Conservation (phyloP, 2,797 vertebrate genomes). For the Enteromius mattozi region DNA sequence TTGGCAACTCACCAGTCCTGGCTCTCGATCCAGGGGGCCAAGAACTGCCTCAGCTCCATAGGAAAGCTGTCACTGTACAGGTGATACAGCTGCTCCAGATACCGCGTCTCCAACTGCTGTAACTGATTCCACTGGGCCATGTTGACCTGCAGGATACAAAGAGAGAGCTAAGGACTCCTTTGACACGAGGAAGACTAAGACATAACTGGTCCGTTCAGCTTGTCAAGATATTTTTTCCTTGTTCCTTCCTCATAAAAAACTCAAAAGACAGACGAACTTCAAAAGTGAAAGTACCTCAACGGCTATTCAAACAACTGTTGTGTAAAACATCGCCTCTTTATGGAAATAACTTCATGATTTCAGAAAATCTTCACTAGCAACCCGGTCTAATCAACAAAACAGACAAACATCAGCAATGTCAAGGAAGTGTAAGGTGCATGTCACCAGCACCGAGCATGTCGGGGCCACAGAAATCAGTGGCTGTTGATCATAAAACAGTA, state of each 20-base stretch:
- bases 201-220: conserved; percentile 26
- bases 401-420: conserved; percentile 2
- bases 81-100: conserved; percentile 98
- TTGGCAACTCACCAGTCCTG: conserved; percentile 89
- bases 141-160: conserved; percentile 63
- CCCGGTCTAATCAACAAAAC: not conserved
- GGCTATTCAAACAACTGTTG: not conserved
- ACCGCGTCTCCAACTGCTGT: conserved; percentile 96
- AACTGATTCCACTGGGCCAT: conserved; percentile 99
- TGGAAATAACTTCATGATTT: not conserved
- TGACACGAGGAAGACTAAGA: not conserved
- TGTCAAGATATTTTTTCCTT: not conserved
- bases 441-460: not conserved
- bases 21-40: conserved; percentile 97
- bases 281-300: not conserved
- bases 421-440: conserved; percentile 12
- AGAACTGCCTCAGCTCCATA: conserved; percentile 97
- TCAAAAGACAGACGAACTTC: not conserved
- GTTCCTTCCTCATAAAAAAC: not conserved
- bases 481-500: conserved; percentile 35
- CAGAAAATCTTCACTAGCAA: not conserved
- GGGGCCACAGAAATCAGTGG: conserved; percentile 31
- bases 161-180: not conserved
- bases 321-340: not conserved
- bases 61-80: conserved; percentile 99